These are phyloP conservation scores for Lerema accius DNA, from an alignment of 1,140 invertebrate genomes.

Conservation along the genomic window DNA sequence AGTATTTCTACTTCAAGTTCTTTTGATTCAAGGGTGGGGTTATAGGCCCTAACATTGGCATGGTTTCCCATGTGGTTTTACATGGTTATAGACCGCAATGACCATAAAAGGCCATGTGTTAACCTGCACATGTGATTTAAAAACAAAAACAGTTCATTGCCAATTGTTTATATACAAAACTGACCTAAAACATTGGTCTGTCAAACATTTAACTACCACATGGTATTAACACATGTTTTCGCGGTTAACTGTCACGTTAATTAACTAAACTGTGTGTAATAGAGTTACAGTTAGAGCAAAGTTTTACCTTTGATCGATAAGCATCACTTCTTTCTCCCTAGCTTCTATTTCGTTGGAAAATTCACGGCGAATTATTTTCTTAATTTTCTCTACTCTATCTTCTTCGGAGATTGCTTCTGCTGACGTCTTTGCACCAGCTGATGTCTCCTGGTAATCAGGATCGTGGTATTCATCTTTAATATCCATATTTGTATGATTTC, in stretches of 20 bases:
- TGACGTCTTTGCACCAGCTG: slow-evolving; percentile 51
- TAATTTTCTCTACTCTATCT: slow-evolving; percentile 69
- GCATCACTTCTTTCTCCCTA: slow-evolving; percentile 68
- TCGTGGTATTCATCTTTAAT: slow-evolving; percentile 69
- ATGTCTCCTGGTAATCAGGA: slow-evolving; percentile 69
- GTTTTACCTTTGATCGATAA: slow-evolving; percentile 73
- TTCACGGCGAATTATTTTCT: slow-evolving; percentile 66
- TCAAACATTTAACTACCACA: slow-evolving; percentile 36
- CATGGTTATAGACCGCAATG: neutral
- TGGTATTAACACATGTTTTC: slow-evolving; percentile 19
- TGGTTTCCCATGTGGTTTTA: too few relatives aligned
- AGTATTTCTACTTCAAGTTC: too few relatives aligned
- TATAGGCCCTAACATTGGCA: too few relatives aligned
- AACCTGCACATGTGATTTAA: neutral
- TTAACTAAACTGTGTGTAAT: neutral
- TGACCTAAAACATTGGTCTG: neutral
- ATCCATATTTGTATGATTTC: slow-evolving; percentile 60
- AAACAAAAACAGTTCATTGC: slow-evolving; percentile 2
- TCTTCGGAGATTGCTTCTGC: slow-evolving; percentile 49
- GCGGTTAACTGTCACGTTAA: neutral
- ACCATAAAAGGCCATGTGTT: neutral
- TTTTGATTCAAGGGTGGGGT: too few relatives aligned
- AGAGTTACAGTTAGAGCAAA: too few relatives aligned
- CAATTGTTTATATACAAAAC: slow-evolving; percentile 15
- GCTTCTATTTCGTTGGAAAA: slow-evolving; percentile 69